phyloP scores from a whole-genome alignment of 2,888 invertebrate species.

The Rhyacophila evoluta region DNA sequence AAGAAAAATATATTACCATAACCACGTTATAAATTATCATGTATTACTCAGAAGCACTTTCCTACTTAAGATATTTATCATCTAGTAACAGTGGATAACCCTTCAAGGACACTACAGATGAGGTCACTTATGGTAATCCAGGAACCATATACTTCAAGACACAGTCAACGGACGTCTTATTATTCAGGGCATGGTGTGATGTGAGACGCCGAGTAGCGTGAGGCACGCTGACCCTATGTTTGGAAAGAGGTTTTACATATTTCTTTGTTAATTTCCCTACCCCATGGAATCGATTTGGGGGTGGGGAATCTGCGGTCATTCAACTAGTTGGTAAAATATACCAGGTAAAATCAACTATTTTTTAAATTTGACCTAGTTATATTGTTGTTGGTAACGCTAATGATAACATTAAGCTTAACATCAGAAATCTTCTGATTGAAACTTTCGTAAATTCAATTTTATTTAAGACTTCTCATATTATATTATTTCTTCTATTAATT shows the following conservation, averaged over 20 bases:
- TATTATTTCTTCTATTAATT: not conserved
- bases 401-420: not conserved
- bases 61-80: not conserved
- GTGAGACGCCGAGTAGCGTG: not conserved
- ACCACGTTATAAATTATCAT: not conserved
- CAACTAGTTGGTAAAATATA: not conserved
- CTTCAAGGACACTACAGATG: not conserved
- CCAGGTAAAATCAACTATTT: not conserved
- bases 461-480: not conserved
- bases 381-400: not conserved
- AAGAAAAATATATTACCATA: too few relatives aligned
- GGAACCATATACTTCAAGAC: not conserved
- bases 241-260: conserved; percentile 8
- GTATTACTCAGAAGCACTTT: not conserved
- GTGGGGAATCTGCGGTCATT: not conserved
- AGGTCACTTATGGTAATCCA: conserved; percentile 3
- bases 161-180: conserved; percentile 17
- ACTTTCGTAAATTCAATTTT: not conserved
- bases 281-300: not conserved
- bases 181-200: conserved; percentile 13
- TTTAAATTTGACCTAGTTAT: not conserved
- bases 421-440: not conserved
- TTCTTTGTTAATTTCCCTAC: conserved; percentile 13
- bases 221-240: not conserved
- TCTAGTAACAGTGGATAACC: not conserved